A percentile compares a stretch with the other conserved stretches of the same genome.
Conservation (phyloP, 2,888 invertebrate species). For the Sabatieria punctata region DNA sequence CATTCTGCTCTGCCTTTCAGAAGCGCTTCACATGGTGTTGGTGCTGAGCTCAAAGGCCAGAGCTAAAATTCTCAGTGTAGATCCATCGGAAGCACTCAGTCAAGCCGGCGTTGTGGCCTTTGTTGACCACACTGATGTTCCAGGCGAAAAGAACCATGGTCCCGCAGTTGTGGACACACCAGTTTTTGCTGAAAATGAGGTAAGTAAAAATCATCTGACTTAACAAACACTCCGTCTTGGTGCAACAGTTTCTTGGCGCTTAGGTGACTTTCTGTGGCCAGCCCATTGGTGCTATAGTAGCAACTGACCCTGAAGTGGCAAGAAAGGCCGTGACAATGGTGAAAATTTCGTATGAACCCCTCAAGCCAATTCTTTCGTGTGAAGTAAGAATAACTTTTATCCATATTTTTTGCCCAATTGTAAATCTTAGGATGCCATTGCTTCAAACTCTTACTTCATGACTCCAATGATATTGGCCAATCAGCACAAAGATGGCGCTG, state of each 20-base stretch:
- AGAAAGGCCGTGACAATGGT: constrained; percentile 65
- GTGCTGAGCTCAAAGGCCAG: constrained; percentile 46
- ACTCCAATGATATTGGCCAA: too few relatives aligned
- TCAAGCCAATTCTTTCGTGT: too few relatives aligned
- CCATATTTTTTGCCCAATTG: too few relatives aligned
- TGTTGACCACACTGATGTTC: constrained; percentile 57
- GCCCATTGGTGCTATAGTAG: constrained; percentile 30
- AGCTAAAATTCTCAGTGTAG: constrained; percentile 37
- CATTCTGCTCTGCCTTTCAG: too few relatives aligned
- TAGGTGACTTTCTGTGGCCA: constrained; percentile 41
- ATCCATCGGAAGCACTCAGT: constrained; percentile 53
- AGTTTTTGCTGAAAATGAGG: constrained; percentile 56
- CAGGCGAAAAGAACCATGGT: constrained; percentile 46
- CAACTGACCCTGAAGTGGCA: constrained; percentile 54
- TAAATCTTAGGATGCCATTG: too few relatives aligned
- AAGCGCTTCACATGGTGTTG: constrained; percentile 60
- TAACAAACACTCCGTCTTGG: too few relatives aligned
- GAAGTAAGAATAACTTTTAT: too few relatives aligned
- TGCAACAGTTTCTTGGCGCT: neutral
- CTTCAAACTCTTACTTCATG: too few relatives aligned
- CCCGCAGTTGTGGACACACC: constrained; percentile 64
- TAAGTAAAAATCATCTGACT: too few relatives aligned
- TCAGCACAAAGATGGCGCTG: too few relatives aligned
- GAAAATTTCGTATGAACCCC: constrained; percentile 60
- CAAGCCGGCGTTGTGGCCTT: constrained; percentile 65